Percentiles rank a stretch among this genome's conserved stretches.
These are phyloP conservation scores for Pocillopora meandrina DNA, from an alignment of 92 coral and sea anemone genomes.

Conservation along the genomic window DNA sequence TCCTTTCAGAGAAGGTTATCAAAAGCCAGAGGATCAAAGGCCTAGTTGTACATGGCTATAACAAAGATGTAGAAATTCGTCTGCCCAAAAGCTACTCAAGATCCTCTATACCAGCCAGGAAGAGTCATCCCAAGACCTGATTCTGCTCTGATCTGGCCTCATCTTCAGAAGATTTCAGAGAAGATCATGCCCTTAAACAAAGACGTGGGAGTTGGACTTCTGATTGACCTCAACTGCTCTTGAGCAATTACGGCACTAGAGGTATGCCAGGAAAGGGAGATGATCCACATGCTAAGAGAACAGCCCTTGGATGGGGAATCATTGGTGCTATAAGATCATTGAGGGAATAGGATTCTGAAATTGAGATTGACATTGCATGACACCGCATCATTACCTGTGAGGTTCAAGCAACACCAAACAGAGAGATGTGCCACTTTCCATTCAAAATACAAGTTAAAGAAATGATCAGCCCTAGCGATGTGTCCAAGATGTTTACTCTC, in stretches of 20 bases:
- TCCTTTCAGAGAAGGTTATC: slow-evolving; percentile 39
- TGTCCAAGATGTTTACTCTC: slow-evolving; percentile 39
- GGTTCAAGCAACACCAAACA: slow-evolving; percentile 24
- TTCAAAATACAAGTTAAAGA: slow-evolving; percentile 45
- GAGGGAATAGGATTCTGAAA: slow-evolving; percentile 16
- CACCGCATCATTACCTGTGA: slow-evolving; percentile 34
- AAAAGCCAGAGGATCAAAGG: slow-evolving; percentile 51
- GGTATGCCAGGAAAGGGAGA: slow-evolving; percentile 60
- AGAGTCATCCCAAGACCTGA: slow-evolving; percentile 61
- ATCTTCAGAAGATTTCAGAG: slow-evolving; percentile 42
- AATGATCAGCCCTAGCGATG: slow-evolving; percentile 35
- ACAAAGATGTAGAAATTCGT: slow-evolving; percentile 38
- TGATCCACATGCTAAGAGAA: slow-evolving; percentile 59
- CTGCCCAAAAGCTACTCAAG: slow-evolving; percentile 54
- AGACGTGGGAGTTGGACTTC: slow-evolving; percentile 55
- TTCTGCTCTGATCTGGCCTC: slow-evolving; percentile 56
- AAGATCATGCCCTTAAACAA: slow-evolving; percentile 37
- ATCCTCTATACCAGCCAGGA: slow-evolving; percentile 43
- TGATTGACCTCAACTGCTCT: slow-evolving; percentile 58
- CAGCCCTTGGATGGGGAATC: slow-evolving; percentile 68
- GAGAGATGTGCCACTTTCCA: slow-evolving; percentile 38
- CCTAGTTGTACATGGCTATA: slow-evolving; percentile 50
- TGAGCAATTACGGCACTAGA: slow-evolving; percentile 53
- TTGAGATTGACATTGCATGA: slow-evolving; percentile 16
- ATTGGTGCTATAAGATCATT: slow-evolving; percentile 32